These are phyloP conservation scores for Stenopsyche tienmushanensis DNA, from an alignment of 1,140 invertebrate species.

Conservation along the genomic window DNA sequence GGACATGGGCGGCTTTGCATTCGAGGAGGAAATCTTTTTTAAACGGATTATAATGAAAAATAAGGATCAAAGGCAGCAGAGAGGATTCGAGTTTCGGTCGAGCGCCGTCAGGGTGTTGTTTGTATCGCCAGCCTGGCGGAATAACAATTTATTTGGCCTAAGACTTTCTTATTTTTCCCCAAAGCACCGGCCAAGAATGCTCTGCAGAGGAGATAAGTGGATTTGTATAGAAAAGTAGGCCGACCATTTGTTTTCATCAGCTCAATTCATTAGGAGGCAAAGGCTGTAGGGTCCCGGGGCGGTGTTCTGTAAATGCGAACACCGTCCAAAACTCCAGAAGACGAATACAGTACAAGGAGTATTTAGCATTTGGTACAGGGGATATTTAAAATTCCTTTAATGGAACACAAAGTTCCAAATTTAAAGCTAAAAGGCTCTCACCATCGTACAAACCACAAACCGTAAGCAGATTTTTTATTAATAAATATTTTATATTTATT, in stretches of 20 bases:
- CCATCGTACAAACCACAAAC: no score
- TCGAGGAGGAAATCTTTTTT: no score
- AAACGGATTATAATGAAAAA: no score
- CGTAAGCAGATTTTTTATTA: no score
- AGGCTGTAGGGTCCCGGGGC: conserved; percentile 4
- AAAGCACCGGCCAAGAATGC: neutral
- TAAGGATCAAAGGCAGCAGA: neutral
- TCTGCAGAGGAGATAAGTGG: neutral
- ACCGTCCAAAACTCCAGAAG: no score
- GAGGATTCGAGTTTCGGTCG: neutral
- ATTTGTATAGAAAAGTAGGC: conserved; percentile 28
- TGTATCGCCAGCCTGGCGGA: neutral
- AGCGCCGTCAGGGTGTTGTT: neutral
- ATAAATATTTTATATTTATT: no score
- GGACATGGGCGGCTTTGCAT: no score
- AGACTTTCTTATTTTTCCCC: neutral
- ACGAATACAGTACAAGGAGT: no score
- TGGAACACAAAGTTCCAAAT: no score
- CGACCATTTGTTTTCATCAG: conserved; percentile 34
- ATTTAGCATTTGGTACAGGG: no score
- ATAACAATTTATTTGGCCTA: neutral
- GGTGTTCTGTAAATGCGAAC: conserved; percentile 11
- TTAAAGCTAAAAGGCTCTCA: no score
- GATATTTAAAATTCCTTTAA: no score
- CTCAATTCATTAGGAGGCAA: conserved; percentile 30